phyloP scores from a whole-genome alignment of 2,888 invertebrate genomes.

The Encarsia formosa region DNA sequence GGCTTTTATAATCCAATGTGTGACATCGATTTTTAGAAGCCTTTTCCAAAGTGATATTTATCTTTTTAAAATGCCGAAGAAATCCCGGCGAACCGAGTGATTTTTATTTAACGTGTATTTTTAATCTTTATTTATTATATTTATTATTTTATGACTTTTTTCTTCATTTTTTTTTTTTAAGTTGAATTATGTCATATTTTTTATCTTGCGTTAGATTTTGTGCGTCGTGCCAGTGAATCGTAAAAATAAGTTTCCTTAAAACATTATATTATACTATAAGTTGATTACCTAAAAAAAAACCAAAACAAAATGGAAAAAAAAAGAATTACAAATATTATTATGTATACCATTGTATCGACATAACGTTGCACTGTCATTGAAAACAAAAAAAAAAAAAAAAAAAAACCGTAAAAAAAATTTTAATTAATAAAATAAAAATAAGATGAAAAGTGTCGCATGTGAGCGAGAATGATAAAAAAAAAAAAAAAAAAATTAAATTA shows the following conservation, averaged over 20 bases:
- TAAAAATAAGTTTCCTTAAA: no score
- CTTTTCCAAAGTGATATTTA: constrained; percentile 6
- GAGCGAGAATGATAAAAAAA: no score
- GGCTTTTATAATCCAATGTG: constrained; percentile 13
- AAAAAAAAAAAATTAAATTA: background rate
- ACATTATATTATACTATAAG: background rate
- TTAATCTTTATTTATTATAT: no score
- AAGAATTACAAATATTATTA: constrained; percentile 18
- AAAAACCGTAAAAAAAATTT: background rate
- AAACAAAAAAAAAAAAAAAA: constrained; percentile 9
- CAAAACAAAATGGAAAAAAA: no score
- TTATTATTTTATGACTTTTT: no score
- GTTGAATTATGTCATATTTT: no score
- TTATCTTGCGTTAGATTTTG: background rate
- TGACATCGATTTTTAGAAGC: constrained; percentile 14
- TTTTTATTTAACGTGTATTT: background rate
- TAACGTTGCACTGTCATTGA: constrained; percentile 21
- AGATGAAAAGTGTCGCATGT: background rate
- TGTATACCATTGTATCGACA: constrained; percentile 21
- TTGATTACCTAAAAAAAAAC: no score
- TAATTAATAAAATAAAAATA: constrained; percentile 1
- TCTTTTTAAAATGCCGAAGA: background rate
- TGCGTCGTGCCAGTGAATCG: constrained; percentile 1
- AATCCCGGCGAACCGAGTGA: background rate
- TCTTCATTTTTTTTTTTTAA: background rate